These are phyloP conservation scores for Dinocampus coccinellae DNA, from an alignment of 2,888 invertebrate genomes.

Conservation along the genomic window DNA sequence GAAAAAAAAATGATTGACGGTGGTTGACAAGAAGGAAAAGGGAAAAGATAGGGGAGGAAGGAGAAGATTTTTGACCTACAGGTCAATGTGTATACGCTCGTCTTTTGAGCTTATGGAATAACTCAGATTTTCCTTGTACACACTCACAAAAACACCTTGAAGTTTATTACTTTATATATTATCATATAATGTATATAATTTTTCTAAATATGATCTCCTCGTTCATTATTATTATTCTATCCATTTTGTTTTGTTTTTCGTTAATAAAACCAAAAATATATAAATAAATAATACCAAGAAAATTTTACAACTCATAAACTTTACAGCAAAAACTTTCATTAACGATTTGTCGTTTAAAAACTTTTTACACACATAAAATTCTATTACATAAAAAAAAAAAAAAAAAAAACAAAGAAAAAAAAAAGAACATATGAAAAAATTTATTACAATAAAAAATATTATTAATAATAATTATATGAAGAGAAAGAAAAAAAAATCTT, in stretches of 20 bases:
- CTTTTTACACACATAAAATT: neutral
- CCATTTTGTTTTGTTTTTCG: neutral
- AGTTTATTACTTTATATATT: neutral
- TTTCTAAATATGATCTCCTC: neutral
- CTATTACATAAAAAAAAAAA: neutral
- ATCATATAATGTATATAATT: neutral
- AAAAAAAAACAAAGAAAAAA: too few species aligned
- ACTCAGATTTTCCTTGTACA: neutral
- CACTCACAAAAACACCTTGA: neutral
- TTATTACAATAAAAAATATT: too few species aligned
- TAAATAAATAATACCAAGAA: too few species aligned
- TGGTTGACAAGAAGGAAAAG: too few species aligned
- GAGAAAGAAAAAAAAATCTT: too few species aligned
- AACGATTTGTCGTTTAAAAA: neutral
- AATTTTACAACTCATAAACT: slow-evolving; percentile 6
- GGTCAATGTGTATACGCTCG: neutral
- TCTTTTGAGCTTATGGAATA: neutral
- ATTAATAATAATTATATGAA: too few species aligned
- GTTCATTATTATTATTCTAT: neutral
- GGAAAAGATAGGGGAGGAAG: too few species aligned
- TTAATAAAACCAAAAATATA: neutral
- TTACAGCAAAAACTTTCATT: neutral
- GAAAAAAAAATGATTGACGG: too few species aligned
- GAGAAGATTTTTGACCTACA: too few species aligned
- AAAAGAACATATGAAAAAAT: too few species aligned